These are phyloP conservation scores for Pediacus dermestoides DNA, from an alignment of 2,888 invertebrate species.

Conservation along the genomic window DNA sequence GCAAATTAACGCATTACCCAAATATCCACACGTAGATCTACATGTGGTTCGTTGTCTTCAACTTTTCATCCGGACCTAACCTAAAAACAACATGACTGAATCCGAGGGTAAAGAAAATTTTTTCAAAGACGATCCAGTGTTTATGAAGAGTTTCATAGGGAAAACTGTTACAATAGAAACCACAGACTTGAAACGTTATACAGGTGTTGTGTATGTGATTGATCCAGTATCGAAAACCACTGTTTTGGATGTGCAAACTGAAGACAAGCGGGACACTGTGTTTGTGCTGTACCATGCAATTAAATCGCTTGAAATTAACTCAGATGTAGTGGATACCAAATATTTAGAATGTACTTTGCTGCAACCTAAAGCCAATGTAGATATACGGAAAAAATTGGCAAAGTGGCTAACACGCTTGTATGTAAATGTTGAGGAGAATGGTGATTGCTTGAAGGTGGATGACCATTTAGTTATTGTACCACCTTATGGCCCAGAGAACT, in stretches of 20 bases:
- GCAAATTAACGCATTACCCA: no score
- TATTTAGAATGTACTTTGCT: constrained; percentile 19
- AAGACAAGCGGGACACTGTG: constrained; percentile 22
- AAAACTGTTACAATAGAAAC: constrained; percentile 37
- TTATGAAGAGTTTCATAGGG: constrained; percentile 38
- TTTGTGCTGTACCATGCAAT: constrained; percentile 37
- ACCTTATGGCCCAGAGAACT: constrained; percentile 45
- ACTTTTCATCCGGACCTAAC: no score
- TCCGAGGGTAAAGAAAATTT: no score
- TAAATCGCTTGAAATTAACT: constrained; percentile 30
- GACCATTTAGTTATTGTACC: constrained; percentile 44
- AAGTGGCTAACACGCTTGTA: constrained; percentile 44
- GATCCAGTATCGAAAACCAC: constrained; percentile 44
- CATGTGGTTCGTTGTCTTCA: no score
- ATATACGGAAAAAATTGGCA: constrained; percentile 33
- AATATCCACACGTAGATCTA: no score
- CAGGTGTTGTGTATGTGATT: constrained; percentile 40
- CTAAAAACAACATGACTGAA: no score
- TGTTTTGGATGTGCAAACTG: constrained; percentile 31
- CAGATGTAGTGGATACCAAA: constrained; percentile 26
- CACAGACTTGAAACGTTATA: constrained; percentile 29
- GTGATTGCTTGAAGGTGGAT: constrained; percentile 41
- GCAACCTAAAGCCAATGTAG: constrained; percentile 10
- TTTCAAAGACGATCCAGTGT: constrained; percentile 33
- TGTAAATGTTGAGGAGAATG: constrained; percentile 43